phyloP scores from a whole-genome alignment of 1,140 invertebrate genomes.

The Globodera ellingtonae region DNA sequence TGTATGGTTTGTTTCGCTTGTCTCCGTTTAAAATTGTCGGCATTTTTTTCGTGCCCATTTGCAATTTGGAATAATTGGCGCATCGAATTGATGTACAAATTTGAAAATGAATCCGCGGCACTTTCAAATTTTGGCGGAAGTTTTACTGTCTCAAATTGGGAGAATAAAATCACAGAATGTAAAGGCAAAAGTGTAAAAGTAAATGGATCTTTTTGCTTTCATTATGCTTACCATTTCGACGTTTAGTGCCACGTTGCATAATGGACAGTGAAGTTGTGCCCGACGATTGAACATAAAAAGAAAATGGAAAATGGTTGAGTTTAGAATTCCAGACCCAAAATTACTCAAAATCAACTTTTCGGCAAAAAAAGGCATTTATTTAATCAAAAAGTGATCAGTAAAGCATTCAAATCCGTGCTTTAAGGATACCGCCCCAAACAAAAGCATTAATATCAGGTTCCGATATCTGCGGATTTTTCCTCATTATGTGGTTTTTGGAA shows the following conservation, averaged over 20 bases:
- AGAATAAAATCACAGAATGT: too few relatives aligned
- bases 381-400: too few relatives aligned
- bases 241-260: background rate
- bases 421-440: too few relatives aligned
- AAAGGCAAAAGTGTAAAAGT: background rate
- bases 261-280: background rate
- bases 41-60: background rate
- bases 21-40: background rate
- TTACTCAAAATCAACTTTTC: too few relatives aligned
- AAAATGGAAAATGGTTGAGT: too few relatives aligned
- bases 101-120: background rate
- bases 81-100: background rate
- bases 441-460: too few relatives aligned
- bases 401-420: too few relatives aligned
- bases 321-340: too few relatives aligned
- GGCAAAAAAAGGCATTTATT: too few relatives aligned
- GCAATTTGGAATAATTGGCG: background rate
- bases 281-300: background rate
- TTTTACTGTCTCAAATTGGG: background rate
- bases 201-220: background rate
- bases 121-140: background rate
- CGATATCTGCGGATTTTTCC: too few relatives aligned
- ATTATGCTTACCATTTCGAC: background rate
- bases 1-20: background rate
- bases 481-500: too few relatives aligned